Conservation (phyloP, 2,888 invertebrate species). For the Elysia crispata region DNA sequence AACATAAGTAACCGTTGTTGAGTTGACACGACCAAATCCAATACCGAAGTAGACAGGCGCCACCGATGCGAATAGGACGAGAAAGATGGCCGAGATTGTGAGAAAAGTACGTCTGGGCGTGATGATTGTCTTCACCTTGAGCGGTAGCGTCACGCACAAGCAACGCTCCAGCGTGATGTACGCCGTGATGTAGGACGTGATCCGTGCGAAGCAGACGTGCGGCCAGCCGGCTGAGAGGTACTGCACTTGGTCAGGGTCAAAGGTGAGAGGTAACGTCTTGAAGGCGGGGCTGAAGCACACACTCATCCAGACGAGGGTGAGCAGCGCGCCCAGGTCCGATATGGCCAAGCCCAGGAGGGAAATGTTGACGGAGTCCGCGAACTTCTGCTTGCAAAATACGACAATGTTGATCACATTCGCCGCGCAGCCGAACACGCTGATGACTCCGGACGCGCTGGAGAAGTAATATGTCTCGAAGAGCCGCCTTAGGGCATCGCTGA, state of each 20-base stretch:
- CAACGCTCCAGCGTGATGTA: conserved; percentile 37
- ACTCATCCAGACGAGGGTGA: not conserved
- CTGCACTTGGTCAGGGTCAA: not conserved
- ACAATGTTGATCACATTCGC: conserved; percentile 26
- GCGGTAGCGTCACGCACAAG: conserved; percentile 30
- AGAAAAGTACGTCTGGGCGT: too few relatives aligned
- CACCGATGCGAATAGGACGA: too few relatives aligned
- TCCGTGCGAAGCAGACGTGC: conserved; percentile 16
- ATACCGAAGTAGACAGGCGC: too few relatives aligned
- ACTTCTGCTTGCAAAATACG: conserved; percentile 31
- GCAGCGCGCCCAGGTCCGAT: conserved; percentile 11
- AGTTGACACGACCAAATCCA: too few relatives aligned
- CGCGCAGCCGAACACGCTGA: conserved; percentile 13
- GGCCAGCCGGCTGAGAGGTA: conserved; percentile 13
- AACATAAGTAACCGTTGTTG: too few relatives aligned
- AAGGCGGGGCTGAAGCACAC: conserved; percentile 17
- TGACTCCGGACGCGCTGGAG: too few relatives aligned
- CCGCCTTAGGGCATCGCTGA: too few relatives aligned
- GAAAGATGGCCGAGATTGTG: too few relatives aligned
- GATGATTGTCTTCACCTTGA: too few relatives aligned
- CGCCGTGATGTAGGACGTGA: conserved; percentile 35
- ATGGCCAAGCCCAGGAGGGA: conserved; percentile 27
- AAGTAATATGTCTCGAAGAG: too few relatives aligned
- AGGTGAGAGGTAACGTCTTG: not conserved
- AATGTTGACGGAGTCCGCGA: conserved; percentile 31